Evolutionary conservation across 2,113 vertebrate species (phyloP).

Genomic region (Elephas maximus): DNA sequence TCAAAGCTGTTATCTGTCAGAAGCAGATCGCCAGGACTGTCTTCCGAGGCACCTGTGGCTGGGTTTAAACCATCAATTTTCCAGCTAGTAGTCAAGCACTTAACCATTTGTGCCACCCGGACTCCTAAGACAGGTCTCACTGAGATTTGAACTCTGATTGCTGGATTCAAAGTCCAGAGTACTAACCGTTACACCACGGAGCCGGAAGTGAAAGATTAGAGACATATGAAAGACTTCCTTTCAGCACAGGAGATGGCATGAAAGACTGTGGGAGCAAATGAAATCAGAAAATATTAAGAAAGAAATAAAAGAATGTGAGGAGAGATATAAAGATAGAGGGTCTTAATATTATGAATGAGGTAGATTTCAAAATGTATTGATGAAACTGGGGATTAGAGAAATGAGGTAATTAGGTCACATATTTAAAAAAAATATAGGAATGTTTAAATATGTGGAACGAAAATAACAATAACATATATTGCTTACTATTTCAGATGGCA

Average conservation of each 20-base stretch:
- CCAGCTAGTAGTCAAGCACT: no score
- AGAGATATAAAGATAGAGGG: neutral
- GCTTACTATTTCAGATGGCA: slow-evolving; percentile 42
- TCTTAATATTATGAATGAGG: slow-evolving; percentile 1
- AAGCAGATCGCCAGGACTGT: no score
- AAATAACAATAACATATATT: slow-evolving; percentile 8
- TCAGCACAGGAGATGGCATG: neutral
- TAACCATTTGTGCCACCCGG: no score
- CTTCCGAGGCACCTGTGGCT: no score
- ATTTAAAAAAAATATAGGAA: slow-evolving; percentile 19
- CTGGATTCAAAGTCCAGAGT: no score
- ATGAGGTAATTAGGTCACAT: neutral
- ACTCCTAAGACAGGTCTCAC: no score
- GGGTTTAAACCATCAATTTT: no score
- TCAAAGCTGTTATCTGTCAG: no score
- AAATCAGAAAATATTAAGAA: slow-evolving; percentile 53
- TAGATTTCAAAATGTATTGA: neutral
- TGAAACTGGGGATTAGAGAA: neutral
- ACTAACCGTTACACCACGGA: no score
- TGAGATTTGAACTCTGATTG: no score
- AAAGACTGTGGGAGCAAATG: neutral
- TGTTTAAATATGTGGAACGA: slow-evolving; percentile 47
- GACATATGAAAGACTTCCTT: slow-evolving; percentile 6
- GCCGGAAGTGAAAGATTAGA: neutral
- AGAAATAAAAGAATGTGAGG: slow-evolving; percentile 41